phyloP scores from a whole-genome alignment of 1,140 invertebrate species.

The Hyphantria cunea region DNA sequence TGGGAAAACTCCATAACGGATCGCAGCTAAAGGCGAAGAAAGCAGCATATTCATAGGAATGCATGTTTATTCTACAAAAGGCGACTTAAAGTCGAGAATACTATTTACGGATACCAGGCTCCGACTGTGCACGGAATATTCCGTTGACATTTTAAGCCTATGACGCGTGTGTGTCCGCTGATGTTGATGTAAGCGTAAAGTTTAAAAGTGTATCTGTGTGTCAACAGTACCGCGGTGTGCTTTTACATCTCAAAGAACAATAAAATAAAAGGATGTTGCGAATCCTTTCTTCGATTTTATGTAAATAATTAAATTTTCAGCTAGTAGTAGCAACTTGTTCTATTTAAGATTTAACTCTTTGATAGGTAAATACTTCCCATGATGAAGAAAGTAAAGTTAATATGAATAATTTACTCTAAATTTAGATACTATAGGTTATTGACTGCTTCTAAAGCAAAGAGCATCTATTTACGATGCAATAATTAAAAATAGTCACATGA shows the following conservation, averaged over 20 bases:
- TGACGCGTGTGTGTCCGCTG: slow-evolving; percentile 39
- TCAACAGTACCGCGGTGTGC: slow-evolving; percentile 1
- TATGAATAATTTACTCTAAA: too few relatives aligned
- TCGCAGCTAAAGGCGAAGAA: too few relatives aligned
- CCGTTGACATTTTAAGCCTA: slow-evolving; percentile 60
- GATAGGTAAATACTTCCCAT: too few relatives aligned
- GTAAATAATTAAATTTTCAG: neutral
- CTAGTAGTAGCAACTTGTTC: neutral
- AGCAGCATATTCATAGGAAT: neutral
- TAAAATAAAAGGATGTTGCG: too few relatives aligned
- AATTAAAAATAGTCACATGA: slow-evolving; percentile 1
- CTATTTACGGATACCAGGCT: too few relatives aligned
- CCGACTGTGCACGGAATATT: slow-evolving; percentile 58
- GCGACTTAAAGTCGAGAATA: neutral
- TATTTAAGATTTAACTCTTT: too few relatives aligned
- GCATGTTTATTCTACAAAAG: slow-evolving; percentile 40
- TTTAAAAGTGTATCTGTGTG: slow-evolving; percentile 38
- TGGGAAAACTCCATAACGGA: neutral
- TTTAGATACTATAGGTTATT: too few relatives aligned
- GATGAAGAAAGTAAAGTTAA: neutral
- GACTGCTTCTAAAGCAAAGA: neutral
- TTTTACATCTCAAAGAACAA: too few relatives aligned
- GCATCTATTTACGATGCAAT: slow-evolving; percentile 2
- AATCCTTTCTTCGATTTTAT: neutral
- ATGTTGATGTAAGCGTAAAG: slow-evolving; percentile 40